Percentiles rank a stretch among this genome's conserved stretches.
These are phyloP conservation scores for Spheniscus mendiculus DNA, from an alignment of 2,113 vertebrate species.

Conservation along the genomic window DNA sequence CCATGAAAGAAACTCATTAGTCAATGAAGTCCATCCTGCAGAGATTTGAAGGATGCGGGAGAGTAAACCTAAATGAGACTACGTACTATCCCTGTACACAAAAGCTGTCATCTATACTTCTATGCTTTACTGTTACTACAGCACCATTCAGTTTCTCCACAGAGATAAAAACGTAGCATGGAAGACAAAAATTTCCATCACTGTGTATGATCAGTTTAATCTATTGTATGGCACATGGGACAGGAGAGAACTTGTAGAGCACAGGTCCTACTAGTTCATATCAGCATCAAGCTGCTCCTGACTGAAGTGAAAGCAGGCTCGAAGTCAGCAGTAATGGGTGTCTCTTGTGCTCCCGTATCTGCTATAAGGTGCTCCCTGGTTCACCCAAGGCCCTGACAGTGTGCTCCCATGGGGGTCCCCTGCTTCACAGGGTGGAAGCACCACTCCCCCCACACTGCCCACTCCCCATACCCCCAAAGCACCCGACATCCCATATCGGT, in stretches of 20 bases:
- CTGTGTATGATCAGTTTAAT: not conserved
- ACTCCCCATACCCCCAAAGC: not conserved
- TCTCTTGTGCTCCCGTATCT: not conserved
- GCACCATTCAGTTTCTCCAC: not conserved
- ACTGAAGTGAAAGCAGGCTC: not conserved
- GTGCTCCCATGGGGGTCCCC: not conserved
- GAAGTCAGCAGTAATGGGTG: not conserved
- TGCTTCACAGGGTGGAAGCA: not conserved
- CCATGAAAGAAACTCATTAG: not conserved
- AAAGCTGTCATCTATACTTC: not conserved
- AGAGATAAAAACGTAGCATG: not conserved
- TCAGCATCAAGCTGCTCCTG: not conserved
- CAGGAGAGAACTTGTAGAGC: not conserved
- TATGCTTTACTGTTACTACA: not conserved
- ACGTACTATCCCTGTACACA: rapidly evolving
- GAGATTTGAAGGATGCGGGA: not conserved
- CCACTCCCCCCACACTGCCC: rapidly evolving
- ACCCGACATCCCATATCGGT: rapidly evolving
- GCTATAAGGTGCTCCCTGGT: not conserved
- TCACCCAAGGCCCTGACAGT: not conserved
- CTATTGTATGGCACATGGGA: not conserved
- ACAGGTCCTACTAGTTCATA: not conserved
- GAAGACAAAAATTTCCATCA: not conserved
- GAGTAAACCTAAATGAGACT: not conserved
- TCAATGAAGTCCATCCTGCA: not conserved